Evolutionary conservation across 2,113 vertebrate genomes (phyloP).

Genomic region (Callipepla californica): DNA sequence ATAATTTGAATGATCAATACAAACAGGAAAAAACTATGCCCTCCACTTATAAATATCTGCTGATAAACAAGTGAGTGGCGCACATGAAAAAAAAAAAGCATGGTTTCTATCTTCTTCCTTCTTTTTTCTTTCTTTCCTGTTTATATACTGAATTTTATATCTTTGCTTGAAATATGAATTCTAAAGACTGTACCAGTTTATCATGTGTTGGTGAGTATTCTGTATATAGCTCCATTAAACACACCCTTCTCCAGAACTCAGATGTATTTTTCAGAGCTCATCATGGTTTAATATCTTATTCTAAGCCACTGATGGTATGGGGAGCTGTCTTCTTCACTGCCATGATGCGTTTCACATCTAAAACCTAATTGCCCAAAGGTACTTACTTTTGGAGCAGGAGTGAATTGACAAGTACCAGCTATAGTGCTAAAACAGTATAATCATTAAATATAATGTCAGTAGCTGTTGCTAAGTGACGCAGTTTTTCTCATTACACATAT

Average conservation of each 20-base stretch:
- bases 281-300: background rate
- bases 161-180: background rate
- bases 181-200: background rate
- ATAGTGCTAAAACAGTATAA: background rate
- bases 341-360: background rate
- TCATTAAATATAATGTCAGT: background rate
- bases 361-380: background rate
- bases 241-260: background rate
- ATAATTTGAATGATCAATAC: background rate
- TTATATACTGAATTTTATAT: background rate
- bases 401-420: background rate
- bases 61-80: background rate
- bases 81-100: background rate
- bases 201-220: background rate
- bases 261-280: background rate
- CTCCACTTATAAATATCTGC: background rate
- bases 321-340: background rate
- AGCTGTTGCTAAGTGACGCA: slow-evolving; percentile 28
- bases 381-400: background rate
- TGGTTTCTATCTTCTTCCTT: background rate
- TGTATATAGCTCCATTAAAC: background rate
- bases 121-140: background rate
- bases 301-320: accelerated
- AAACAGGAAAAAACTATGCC: background rate
- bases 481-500: background rate